Evolutionary conservation across 2,888 invertebrate genomes (phyloP).

Genomic region (Callimorpha dominula): DNA sequence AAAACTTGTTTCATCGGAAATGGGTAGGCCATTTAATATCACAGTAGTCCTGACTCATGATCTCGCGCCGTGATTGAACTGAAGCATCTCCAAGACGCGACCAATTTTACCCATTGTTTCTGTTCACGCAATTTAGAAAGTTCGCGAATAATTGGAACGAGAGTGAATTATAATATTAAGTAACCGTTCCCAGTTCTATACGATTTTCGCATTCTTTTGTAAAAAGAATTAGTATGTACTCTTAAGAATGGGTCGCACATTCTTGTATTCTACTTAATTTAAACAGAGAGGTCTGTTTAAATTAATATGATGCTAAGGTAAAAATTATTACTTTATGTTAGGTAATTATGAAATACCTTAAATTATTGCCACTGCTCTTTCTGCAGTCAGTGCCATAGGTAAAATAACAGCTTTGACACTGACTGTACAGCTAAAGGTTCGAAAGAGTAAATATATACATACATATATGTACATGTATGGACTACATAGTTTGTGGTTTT

Average conservation of each 20-base stretch:
- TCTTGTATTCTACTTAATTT: not conserved
- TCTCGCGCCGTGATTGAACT: constrained; percentile 56
- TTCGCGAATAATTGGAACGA: constrained; percentile 28
- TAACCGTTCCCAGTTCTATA: constrained; percentile 31
- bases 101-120: constrained; percentile 41
- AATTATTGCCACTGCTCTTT: not conserved
- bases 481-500: too few species aligned
- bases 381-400: too few species aligned
- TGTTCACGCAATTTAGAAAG: constrained; percentile 51
- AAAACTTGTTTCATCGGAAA: constrained; percentile 68
- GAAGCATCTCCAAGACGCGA: constrained; percentile 48
- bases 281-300: not conserved
- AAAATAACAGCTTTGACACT: too few species aligned
- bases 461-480: too few species aligned
- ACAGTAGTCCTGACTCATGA: constrained; percentile 62
- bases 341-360: not conserved
- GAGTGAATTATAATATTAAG: constrained; percentile 39
- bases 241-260: too few species aligned
- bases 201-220: constrained; percentile 2
- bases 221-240: not conserved
- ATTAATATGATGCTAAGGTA: not conserved
- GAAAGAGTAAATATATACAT: too few species aligned
- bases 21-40: constrained; percentile 57
- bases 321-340: not conserved
- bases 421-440: too few species aligned